Conservation (phyloP, 1,140 invertebrate genomes). For the Episyrphus balteatus region DNA sequence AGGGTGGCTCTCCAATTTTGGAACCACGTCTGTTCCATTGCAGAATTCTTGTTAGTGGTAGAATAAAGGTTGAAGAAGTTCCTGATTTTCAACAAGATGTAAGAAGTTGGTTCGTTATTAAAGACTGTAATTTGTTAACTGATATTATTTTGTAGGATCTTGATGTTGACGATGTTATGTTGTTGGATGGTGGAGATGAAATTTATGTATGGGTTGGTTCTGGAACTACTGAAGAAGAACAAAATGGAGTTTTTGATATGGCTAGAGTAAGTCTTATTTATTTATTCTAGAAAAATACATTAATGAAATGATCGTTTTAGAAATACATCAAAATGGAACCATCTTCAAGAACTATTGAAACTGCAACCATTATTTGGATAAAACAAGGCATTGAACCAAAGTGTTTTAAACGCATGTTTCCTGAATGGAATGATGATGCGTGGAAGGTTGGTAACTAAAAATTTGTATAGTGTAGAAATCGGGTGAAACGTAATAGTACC, state of each 20-base stretch:
- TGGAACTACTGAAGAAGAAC: conserved; percentile 57
- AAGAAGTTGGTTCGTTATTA: conserved; percentile 24
- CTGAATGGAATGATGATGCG: conserved; percentile 51
- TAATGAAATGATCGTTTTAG: conserved; percentile 30
- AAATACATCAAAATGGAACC: conserved; percentile 50
- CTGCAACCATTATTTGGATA: conserved; percentile 47
- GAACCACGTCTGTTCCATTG: conserved; percentile 57
- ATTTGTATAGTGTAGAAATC: too few species aligned
- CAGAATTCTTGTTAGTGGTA: conserved; percentile 43
- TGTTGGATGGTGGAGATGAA: conserved; percentile 60
- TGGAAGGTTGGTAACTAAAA: conserved; percentile 44
- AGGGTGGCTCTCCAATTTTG: conserved; percentile 32
- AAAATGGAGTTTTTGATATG: conserved; percentile 36
- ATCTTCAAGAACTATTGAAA: conserved; percentile 42
- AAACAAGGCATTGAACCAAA: conserved; percentile 57
- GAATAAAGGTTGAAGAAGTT: conserved; percentile 58
- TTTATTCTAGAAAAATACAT: background rate
- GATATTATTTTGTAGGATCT: conserved; percentile 44
- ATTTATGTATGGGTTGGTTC: conserved; percentile 66
- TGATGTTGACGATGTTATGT: conserved; percentile 62
- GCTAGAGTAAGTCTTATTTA: conserved; percentile 14
- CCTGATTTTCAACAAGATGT: conserved; percentile 46
- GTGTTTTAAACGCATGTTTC: conserved; percentile 57
- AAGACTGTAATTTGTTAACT: background rate
- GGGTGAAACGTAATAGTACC: too few species aligned